Evolutionary conservation across 2,113 vertebrate species (phyloP).

Genomic region (Takifugu bimaculatus): DNA sequence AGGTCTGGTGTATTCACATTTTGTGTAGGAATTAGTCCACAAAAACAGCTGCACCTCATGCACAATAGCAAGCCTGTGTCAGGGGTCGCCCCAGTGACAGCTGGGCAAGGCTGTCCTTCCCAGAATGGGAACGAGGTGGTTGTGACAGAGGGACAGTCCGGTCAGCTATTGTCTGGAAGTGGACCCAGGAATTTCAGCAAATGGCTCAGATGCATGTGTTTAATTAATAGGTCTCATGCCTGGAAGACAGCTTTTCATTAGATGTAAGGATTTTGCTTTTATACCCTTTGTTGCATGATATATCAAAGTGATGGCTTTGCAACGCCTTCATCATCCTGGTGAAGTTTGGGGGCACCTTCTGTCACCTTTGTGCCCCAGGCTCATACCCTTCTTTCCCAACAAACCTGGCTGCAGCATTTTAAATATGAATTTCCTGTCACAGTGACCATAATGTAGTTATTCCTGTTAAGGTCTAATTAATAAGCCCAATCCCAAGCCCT

Average conservation of each 20-base stretch:
- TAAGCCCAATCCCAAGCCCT: neutral
- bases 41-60: conserved; percentile 61
- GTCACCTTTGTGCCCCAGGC: too few species aligned
- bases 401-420: neutral
- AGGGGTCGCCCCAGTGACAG: conserved; percentile 53
- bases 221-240: conserved; percentile 40
- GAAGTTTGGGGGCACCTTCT: too few species aligned
- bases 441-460: neutral
- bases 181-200: conserved; percentile 36
- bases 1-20: conserved; percentile 53
- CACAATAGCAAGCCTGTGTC: conserved; percentile 72
- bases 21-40: conserved; percentile 52
- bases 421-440: neutral
- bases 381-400: too few species aligned
- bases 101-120: conserved; percentile 47
- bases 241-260: conserved; percentile 35
- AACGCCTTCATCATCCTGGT: too few species aligned
- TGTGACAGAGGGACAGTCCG: conserved; percentile 8
- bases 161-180: conserved; percentile 37
- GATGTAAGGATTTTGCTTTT: conserved; percentile 39
- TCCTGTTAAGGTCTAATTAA: neutral
- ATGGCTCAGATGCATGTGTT: conserved; percentile 13
- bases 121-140: conserved; percentile 13
- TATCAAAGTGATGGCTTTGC: too few species aligned
- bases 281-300: too few species aligned